phyloP scores from a whole-genome alignment of 2,113 vertebrate genomes.

The Lepus timidus region DNA sequence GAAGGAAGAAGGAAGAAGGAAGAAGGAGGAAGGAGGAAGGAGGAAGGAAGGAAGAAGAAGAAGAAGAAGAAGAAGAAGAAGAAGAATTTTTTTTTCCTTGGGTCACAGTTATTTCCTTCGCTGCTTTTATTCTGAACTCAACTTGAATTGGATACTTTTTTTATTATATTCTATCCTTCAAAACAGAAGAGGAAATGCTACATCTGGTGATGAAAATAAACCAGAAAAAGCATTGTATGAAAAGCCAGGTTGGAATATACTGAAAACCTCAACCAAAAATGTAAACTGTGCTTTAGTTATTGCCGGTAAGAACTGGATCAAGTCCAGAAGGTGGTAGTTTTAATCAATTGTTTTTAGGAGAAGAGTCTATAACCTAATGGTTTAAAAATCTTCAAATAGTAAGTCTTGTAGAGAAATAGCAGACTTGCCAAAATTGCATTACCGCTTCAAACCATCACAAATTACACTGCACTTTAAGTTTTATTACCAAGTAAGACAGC shows the following conservation, averaged over 20 bases:
- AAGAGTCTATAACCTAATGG: conserved; percentile 73
- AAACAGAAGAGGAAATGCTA: conserved; percentile 53
- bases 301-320: conserved; percentile 55
- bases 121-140: conserved; percentile 42
- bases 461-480: conserved; percentile 81
- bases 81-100: neutral
- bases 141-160: conserved; percentile 51
- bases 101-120: conserved; percentile 68
- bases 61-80: no score
- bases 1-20: no score
- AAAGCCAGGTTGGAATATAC: conserved; percentile 22
- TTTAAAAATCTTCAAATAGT: conserved; percentile 77
- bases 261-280: conserved; percentile 65
- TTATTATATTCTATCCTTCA: conserved; percentile 63
- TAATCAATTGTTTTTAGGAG: conserved; percentile 81
- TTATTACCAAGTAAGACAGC: conserved; percentile 81
- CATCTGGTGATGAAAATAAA: conserved; percentile 54
- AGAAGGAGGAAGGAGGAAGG: no score
- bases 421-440: conserved; percentile 82
- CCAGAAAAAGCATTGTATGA: conserved; percentile 1
- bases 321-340: conserved; percentile 63
- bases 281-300: conserved; percentile 54
- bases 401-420: conserved; percentile 79
- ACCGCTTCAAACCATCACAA: conserved; percentile 82
- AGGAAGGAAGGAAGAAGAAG: no score